Conservation (phyloP, 1,140 invertebrate species). For the Metopolophium dirhodum region DNA sequence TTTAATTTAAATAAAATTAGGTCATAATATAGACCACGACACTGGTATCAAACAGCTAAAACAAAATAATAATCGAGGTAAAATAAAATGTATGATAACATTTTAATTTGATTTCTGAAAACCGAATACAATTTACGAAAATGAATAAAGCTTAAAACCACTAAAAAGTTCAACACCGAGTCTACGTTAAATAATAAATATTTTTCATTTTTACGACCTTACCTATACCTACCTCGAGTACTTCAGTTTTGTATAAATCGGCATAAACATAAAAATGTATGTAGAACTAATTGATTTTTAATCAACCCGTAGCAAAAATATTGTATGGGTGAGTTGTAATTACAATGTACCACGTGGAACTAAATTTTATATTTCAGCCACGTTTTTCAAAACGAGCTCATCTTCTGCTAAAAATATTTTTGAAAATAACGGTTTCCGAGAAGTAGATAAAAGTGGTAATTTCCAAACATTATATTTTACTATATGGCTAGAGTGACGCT, state of each 20-base stretch:
- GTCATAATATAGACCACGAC: background rate
- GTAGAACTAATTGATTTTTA: background rate
- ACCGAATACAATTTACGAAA: background rate
- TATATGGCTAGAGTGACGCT: background rate
- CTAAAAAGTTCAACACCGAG: background rate
- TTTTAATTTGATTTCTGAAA: background rate
- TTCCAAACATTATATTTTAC: background rate
- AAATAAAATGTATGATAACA: background rate
- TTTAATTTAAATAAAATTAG: background rate
- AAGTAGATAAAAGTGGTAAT: background rate
- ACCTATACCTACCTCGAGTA: background rate
- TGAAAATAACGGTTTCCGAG: background rate
- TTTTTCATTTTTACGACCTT: background rate
- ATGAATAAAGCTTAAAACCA: background rate
- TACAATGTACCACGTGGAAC: background rate
- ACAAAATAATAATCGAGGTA: background rate
- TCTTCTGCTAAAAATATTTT: background rate
- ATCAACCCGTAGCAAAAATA: background rate
- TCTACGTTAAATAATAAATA: background rate
- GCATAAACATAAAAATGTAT: no score
- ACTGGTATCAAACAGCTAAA: background rate
- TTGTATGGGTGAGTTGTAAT: background rate
- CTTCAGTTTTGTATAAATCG: background rate
- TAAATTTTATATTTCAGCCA: background rate
- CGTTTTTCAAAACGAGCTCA: background rate